These are phyloP conservation scores for Neostethus bicornis DNA, from an alignment of 2,797 vertebrate genomes.

Conservation along the genomic window DNA sequence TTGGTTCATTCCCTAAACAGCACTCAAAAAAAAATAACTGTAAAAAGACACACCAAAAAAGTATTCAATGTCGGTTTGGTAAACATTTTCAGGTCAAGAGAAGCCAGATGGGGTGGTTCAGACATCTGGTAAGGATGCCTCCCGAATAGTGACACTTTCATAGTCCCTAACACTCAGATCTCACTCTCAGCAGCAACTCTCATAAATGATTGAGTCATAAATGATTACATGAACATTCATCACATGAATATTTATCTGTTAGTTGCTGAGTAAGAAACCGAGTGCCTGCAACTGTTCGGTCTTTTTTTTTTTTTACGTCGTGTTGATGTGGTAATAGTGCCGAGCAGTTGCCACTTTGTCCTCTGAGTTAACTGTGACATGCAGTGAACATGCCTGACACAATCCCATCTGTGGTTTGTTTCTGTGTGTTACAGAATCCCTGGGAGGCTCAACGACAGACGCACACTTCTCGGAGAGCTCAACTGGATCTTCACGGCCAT, in stretches of 20 bases:
- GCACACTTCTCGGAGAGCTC: conserved; percentile 95
- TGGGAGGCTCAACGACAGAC: conserved; percentile 94
- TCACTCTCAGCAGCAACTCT: background rate
- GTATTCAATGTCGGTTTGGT: too few species aligned
- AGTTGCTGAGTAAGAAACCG: conserved; percentile 27
- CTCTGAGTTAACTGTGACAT: conserved; percentile 47
- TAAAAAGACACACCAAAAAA: too few species aligned
- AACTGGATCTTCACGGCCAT: conserved; percentile 99
- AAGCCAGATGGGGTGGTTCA: too few species aligned
- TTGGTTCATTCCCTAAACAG: too few species aligned
- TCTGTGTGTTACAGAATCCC: conserved; percentile 86
- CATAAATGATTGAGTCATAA: too few species aligned
- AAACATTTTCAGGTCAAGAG: too few species aligned
- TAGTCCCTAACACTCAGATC: background rate
- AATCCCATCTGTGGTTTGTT: conserved; percentile 54
- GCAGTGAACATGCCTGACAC: conserved; percentile 50
- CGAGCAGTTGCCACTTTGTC: conserved; percentile 41
- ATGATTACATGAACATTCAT: background rate
- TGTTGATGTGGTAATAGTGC: conserved; percentile 31
- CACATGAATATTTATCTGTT: conserved; percentile 30
- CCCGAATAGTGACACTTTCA: too few species aligned
- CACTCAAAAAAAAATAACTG: too few species aligned
- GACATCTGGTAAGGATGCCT: too few species aligned
- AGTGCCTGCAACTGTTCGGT: conserved; percentile 42
- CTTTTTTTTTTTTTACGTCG: conserved; percentile 23